Evolutionary conservation across 2,888 invertebrate species (phyloP).

Genomic region (Hypolimnas misippus): DNA sequence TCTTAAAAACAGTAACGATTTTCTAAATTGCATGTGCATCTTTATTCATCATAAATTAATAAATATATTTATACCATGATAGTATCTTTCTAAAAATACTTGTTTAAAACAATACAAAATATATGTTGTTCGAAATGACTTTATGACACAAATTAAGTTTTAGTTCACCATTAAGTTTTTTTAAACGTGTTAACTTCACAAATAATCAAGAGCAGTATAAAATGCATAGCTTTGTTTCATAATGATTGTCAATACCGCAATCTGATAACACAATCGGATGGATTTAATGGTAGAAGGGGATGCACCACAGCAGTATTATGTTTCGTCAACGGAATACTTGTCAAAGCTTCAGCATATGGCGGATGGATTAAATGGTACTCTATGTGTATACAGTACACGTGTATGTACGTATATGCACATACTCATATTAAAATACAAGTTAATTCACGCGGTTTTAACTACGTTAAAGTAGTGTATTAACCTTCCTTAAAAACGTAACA

Average conservation of each 20-base stretch:
- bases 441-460: too few species aligned
- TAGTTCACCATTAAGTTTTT: too few species aligned
- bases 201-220: background rate
- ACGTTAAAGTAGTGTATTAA: too few species aligned
- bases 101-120: too few species aligned
- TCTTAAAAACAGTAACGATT: too few species aligned
- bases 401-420: background rate
- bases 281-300: conserved; percentile 26
- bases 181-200: background rate
- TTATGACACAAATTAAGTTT: too few species aligned
- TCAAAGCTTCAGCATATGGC: conserved; percentile 26
- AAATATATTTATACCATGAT: too few species aligned
- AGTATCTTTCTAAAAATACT: background rate
- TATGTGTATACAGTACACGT: background rate
- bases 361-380: conserved; percentile 18
- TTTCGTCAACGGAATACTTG: conserved; percentile 30
- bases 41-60: too few species aligned
- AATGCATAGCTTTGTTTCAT: conserved; percentile 14
- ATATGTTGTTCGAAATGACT: too few species aligned
- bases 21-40: too few species aligned
- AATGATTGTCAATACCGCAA: conserved; percentile 27
- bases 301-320: conserved; percentile 36
- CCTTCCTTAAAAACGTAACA: too few species aligned
- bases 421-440: too few species aligned
- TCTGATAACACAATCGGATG: conserved; percentile 24